phyloP scores from a whole-genome alignment of 2,888 invertebrate species.

The Tiliacea citrago region DNA sequence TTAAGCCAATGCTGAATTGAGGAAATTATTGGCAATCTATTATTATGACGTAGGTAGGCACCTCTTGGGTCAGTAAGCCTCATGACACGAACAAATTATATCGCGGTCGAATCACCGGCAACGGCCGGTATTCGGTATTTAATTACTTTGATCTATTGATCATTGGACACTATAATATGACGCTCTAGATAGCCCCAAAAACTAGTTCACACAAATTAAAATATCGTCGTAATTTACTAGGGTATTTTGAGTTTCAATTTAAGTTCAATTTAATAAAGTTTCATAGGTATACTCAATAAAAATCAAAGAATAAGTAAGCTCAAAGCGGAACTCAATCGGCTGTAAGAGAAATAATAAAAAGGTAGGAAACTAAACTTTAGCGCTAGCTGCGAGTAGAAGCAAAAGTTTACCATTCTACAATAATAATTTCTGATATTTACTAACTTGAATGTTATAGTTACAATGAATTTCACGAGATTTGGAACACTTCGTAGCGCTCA shows the following conservation, averaged over 20 bases:
- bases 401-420: conserved; percentile 36
- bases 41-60: conserved; percentile 27
- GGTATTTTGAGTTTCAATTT: background rate
- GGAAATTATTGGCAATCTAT: conserved; percentile 32
- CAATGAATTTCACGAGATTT: conserved; percentile 41
- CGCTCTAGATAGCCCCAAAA: conserved; percentile 40
- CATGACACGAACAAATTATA: conserved; percentile 40
- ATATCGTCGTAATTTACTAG: conserved; percentile 12
- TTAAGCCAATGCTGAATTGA: conserved; percentile 29
- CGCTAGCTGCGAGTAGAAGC: background rate
- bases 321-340: conserved; percentile 16
- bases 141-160: conserved; percentile 60
- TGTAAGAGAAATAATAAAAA: conserved; percentile 19
- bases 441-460: conserved; percentile 34
- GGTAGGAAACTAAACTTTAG: conserved; percentile 24
- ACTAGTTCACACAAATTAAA: conserved; percentile 45
- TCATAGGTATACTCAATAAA: background rate
- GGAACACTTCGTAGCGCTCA: conserved; percentile 31
- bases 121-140: conserved; percentile 36
- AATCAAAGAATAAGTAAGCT: conserved; percentile 11
- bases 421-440: conserved; percentile 46
- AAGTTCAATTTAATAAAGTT: background rate
- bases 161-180: conserved; percentile 31
- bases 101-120: conserved; percentile 28
- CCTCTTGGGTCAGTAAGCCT: conserved; percentile 29